These are phyloP conservation scores for Plectrocnemia conspersa DNA, from an alignment of 1,140 invertebrate genomes.

Conservation along the genomic window DNA sequence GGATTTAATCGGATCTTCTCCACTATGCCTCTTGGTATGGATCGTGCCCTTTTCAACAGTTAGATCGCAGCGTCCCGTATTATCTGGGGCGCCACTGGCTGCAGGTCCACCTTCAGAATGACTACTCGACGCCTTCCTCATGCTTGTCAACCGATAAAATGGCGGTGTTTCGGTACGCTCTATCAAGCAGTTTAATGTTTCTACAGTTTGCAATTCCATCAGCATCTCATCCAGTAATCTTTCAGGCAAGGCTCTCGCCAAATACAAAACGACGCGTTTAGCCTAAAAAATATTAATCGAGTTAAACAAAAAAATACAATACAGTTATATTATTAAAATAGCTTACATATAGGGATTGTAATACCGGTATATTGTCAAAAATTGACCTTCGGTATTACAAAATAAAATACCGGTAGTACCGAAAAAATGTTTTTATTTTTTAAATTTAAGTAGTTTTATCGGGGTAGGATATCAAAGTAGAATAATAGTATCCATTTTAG, in stretches of 20 bases:
- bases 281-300: conserved; percentile 70
- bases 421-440: too few relatives aligned
- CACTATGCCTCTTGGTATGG: conserved; percentile 92
- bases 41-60: conserved; percentile 87
- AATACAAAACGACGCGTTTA: conserved; percentile 89
- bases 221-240: conserved; percentile 94
- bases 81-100: conserved; percentile 48
- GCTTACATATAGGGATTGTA: too few relatives aligned
- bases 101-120: conserved; percentile 65
- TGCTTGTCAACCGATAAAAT: conserved; percentile 88
- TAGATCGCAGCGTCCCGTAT: conserved; percentile 42
- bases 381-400: too few relatives aligned
- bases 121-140: conserved; percentile 82
- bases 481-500: too few relatives aligned
- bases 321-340: too few relatives aligned
- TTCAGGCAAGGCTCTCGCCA: conserved; percentile 85
- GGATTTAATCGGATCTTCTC: conserved; percentile 78
- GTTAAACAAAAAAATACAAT: too few relatives aligned
- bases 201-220: conserved; percentile 93
- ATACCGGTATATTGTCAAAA: too few relatives aligned
- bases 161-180: conserved; percentile 96
- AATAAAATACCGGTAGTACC: too few relatives aligned
- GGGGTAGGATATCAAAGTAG: too few relatives aligned
- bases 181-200: conserved; percentile 90
- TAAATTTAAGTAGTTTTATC: too few relatives aligned